Base-by-base conservation (phyloP, 1,140 invertebrate genomes). In the Dendroctonus valens region DNA sequence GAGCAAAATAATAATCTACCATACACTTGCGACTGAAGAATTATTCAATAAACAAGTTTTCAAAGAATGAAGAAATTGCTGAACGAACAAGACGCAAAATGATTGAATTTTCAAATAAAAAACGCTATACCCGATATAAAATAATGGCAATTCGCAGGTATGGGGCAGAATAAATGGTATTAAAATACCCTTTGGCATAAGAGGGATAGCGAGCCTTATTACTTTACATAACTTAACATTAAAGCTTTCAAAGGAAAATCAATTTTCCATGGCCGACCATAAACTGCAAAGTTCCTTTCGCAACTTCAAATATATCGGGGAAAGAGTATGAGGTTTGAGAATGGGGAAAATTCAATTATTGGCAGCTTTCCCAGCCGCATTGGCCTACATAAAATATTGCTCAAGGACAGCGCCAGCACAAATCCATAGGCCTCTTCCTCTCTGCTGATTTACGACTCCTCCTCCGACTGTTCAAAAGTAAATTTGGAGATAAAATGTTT, bases 331-430 rank as follows among this genome's bases (percentile, higher is more conserved):
- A 55, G 48, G 52, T 58, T 65, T 41, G 42, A 54, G 38, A 57
- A 15, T 55, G 15, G 44, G 54, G 41, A 57, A 65, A 58, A 65
- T 65, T 65, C 62, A 65, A 65, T 65, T 65, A 65, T 65, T 58
- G 62, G 62, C 62, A 65, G 54, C 54, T 58, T 65, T 65, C 53
- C 53, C 53, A 58, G 42, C 52, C 53, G 44, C 62, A 41, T 42
- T 39, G 53, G 61, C 49, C 14, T 41, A 41, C 52, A 64, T 55
- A 44, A 54, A 64, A 64, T 11, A 55, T 51, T 14, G 41, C 44
- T 64, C 61, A 55, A 55, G 61, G 52, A 55, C 59, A 26, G 12
- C 8, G 5, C 12, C n/a, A 26, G 50, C n/a, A 60, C 50, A 60
- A 62, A 62, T 62, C 44, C 59, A 41, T 52, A 51, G 44, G 44